phyloP scores from a whole-genome alignment of 1,140 invertebrate species.

The Lordiphosa collinella region DNA sequence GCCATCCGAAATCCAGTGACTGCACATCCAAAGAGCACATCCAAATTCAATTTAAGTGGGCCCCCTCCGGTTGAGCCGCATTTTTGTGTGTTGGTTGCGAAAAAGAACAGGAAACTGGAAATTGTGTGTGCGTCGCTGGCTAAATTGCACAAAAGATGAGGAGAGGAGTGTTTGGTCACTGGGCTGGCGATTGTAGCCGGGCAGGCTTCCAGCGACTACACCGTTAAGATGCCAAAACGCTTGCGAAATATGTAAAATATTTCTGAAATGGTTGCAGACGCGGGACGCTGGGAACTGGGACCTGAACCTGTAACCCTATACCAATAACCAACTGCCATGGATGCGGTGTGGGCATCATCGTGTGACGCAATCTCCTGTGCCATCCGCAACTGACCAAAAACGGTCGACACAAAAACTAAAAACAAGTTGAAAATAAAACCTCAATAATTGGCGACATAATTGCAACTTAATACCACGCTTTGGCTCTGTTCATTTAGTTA shows the following conservation, averaged over 20 bases:
- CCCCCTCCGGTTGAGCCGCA: slow-evolving; percentile 58
- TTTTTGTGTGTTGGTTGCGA: slow-evolving; percentile 63
- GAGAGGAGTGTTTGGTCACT: slow-evolving; percentile 18
- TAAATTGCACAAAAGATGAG: slow-evolving; percentile 67
- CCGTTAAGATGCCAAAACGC: slow-evolving; percentile 21
- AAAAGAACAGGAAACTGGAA: slow-evolving; percentile 71
- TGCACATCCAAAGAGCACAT: slow-evolving; percentile 37
- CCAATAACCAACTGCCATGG: slow-evolving; percentile 22
- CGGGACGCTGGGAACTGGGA: slow-evolving; percentile 26
- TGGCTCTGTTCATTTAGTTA: slow-evolving; percentile 71
- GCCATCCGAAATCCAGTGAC: slow-evolving; percentile 42
- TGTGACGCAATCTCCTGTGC: slow-evolving; percentile 24
- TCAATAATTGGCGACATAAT: slow-evolving; percentile 76
- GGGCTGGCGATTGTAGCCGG: slow-evolving; percentile 62
- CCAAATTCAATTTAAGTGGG: slow-evolving; percentile 42
- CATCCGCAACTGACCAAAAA: slow-evolving; percentile 32
- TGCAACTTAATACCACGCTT: slow-evolving; percentile 77
- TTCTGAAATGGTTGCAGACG: slow-evolving; percentile 67
- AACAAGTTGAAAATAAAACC: slow-evolving; percentile 73
- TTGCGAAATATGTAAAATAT: slow-evolving; percentile 62
- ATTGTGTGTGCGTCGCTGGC: slow-evolving; percentile 1
- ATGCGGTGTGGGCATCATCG: slow-evolving; percentile 16
- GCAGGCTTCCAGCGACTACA: slow-evolving; percentile 45
- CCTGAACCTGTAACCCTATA: slow-evolving; percentile 53
- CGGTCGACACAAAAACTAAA: slow-evolving; percentile 28